A percentile compares a stretch with the other conserved stretches of the same genome.
These are phyloP conservation scores for Tenthredo scrophulariae DNA, from an alignment of 2,888 invertebrate genomes.

Conservation along the genomic window DNA sequence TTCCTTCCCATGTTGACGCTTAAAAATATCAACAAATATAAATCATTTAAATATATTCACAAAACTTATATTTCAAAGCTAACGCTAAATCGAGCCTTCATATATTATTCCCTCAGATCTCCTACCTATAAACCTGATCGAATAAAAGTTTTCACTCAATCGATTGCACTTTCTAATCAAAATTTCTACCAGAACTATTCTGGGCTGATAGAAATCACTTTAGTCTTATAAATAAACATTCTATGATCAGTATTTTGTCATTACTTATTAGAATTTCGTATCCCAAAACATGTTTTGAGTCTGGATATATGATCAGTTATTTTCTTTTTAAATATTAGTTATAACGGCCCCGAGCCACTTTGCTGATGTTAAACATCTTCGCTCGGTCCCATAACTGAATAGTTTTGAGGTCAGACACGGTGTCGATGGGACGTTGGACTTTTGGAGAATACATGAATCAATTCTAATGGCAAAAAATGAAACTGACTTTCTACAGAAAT, in stretches of 20 bases:
- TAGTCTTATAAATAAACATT: not conserved
- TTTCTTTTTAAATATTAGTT: not conserved
- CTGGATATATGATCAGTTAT: not conserved
- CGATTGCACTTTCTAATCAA: not conserved
- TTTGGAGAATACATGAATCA: not conserved
- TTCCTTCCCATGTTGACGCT: conserved; percentile 78
- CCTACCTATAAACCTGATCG: not conserved
- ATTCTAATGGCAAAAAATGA: not conserved
- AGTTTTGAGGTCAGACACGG: not conserved
- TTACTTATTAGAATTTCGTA: not conserved
- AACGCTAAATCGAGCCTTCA: not conserved
- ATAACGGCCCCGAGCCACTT: not conserved
- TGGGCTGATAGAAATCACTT: not conserved
- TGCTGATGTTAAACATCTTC: not conserved
- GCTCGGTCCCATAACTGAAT: not conserved
- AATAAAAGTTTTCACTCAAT: not conserved
- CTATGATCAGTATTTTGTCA: not conserved
- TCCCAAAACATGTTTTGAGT: not conserved
- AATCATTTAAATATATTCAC: not conserved
- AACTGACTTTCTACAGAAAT: not conserved
- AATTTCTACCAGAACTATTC: not conserved
- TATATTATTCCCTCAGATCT: not conserved
- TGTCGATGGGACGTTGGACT: not conserved
- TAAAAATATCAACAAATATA: conserved; percentile 55
- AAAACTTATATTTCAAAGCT: not conserved